Evolutionary conservation across 1,140 invertebrate genomes (phyloP).

Genomic region (Akabosia matsudoensis): DNA sequence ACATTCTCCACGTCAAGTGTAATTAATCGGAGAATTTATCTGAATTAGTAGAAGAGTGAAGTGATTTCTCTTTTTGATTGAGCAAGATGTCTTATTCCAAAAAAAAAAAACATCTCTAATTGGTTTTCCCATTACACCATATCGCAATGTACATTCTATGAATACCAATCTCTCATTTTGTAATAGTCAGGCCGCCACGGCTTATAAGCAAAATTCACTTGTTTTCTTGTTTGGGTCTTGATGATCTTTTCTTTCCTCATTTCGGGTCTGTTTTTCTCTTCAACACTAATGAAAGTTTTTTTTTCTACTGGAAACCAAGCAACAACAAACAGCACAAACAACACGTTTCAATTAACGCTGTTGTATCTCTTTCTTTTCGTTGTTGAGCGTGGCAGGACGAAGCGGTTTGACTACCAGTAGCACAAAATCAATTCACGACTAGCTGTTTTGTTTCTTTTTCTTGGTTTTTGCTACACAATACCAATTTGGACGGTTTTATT

Average conservation of each 20-base stretch:
- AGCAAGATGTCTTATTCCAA: not conserved
- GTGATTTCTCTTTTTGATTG: conserved; percentile 12
- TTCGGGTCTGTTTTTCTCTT: too few relatives aligned
- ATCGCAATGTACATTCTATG: too few relatives aligned
- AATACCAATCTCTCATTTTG: too few relatives aligned
- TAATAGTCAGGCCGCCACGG: too few relatives aligned
- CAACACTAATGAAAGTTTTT: not conserved
- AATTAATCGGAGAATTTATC: conserved; percentile 17
- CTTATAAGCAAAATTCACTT: too few relatives aligned
- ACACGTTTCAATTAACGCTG: conserved; percentile 19
- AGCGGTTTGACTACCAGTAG: not conserved
- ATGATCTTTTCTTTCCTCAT: not conserved
- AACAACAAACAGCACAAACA: not conserved
- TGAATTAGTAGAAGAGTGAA: not conserved
- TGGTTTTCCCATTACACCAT: not conserved
- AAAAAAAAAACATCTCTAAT: not conserved
- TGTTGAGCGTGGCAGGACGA: too few relatives aligned
- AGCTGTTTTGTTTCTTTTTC: not conserved
- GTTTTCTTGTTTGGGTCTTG: not conserved
- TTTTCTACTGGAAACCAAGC: not conserved
- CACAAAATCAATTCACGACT: not conserved
- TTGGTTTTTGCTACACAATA: not conserved
- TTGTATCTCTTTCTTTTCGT: too few relatives aligned
- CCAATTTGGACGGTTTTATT: not conserved
- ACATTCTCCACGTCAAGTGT: not conserved